Percentiles rank a stretch among this genome's conserved stretches.
Evolutionary conservation across 2,113 vertebrate genomes (phyloP).

Genomic region (Carassius carassius): DNA sequence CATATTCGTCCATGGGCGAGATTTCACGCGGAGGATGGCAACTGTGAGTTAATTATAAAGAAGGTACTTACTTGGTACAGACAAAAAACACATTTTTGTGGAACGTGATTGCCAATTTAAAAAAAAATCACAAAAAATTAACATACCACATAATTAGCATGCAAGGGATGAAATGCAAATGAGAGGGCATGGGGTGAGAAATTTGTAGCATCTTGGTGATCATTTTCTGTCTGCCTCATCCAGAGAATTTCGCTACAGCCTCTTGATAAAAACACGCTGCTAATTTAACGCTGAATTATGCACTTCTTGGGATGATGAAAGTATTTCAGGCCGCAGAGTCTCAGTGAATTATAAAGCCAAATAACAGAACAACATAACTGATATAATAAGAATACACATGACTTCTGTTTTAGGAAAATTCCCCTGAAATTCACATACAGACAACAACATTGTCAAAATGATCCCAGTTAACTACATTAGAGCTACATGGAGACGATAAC

Average conservation of each 20-base stretch:
- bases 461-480: too few relatives aligned
- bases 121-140: slow-evolving; percentile 54
- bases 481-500: too few relatives aligned
- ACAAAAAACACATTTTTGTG: slow-evolving; percentile 49
- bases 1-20: slow-evolving; percentile 45
- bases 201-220: slow-evolving; percentile 46
- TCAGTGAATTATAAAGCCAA: slow-evolving; percentile 12
- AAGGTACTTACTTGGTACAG: slow-evolving; percentile 49
- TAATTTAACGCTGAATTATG: slow-evolving; percentile 56
- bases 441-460: too few relatives aligned
- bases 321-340: slow-evolving; percentile 7
- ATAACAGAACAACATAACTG: not conserved
- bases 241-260: slow-evolving; percentile 36
- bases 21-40: slow-evolving; percentile 39
- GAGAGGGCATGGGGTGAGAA: slow-evolving; percentile 53
- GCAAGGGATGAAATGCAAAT: slow-evolving; percentile 55
- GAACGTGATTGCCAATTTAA: slow-evolving; percentile 53
- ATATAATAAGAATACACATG: not conserved
- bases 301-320: slow-evolving; percentile 35
- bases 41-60: slow-evolving; percentile 53
- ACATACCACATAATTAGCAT: slow-evolving; percentile 51
- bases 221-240: slow-evolving; percentile 46
- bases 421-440: not conserved
- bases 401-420: not conserved
- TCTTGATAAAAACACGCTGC: slow-evolving; percentile 50